Percentiles rank a stretch among this genome's conserved stretches.
These are phyloP conservation scores for Prinia subflava DNA, from an alignment of 2,113 vertebrate species.

Conservation along the genomic window DNA sequence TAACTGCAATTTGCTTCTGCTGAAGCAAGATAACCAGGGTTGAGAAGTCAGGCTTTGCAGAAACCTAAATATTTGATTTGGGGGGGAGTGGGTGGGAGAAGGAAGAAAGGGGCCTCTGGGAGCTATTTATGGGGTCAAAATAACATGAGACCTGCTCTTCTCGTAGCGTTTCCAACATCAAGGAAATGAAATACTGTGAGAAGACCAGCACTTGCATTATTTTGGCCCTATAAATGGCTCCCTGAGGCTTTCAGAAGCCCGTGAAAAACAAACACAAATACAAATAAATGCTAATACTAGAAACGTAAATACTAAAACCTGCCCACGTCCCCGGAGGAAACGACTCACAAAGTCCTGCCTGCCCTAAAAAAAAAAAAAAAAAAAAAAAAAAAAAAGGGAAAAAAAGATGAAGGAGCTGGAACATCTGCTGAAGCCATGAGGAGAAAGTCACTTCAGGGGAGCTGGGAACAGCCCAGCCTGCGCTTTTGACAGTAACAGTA, in stretches of 20 bases:
- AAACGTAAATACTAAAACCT: conserved; percentile 64
- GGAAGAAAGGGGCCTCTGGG: conserved; percentile 62
- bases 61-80: conserved; percentile 69
- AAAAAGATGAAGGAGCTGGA: conserved; percentile 17
- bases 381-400: background rate
- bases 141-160: conserved; percentile 68
- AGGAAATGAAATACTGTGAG: conserved; percentile 70
- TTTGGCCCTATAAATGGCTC: conserved; percentile 62
- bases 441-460: conserved; percentile 53
- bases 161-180: conserved; percentile 57
- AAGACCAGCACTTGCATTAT: conserved; percentile 65
- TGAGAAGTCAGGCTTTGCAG: conserved; percentile 61
- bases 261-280: conserved; percentile 71
- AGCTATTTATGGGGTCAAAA: conserved; percentile 68
- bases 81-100: conserved; percentile 55
- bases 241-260: conserved; percentile 62
- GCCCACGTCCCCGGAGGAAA: conserved; percentile 42
- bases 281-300: conserved; percentile 66
- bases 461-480: background rate
- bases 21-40: conserved; percentile 65
- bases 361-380: background rate
- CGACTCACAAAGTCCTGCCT: conserved; percentile 5
- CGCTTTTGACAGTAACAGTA: background rate
- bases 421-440: conserved; percentile 61
- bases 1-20: conserved; percentile 66